Conservation (phyloP, 1,140 invertebrate species). For the Choristoneura fumiferana region DNA sequence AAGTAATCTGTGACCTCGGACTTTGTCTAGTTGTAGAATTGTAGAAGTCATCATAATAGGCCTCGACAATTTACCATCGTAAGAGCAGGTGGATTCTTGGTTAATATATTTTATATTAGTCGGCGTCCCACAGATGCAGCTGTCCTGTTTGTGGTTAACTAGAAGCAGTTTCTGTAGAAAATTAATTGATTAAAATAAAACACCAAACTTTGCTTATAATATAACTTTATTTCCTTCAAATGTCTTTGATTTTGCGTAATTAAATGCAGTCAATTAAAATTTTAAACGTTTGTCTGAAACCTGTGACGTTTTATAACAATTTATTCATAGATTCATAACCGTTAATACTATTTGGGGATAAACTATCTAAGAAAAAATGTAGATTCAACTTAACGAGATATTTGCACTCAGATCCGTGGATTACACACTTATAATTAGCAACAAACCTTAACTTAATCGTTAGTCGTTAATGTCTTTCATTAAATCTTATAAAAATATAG, state of each 20-base stretch:
- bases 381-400: background rate
- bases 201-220: background rate
- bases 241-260: slow-evolving; percentile 13
- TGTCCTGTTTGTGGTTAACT: too few species aligned
- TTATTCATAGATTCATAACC: background rate
- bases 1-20: too few species aligned
- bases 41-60: too few species aligned
- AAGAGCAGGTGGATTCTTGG: too few species aligned
- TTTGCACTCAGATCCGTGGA: background rate
- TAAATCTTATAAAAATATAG: slow-evolving; percentile 28
- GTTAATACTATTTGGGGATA: background rate
- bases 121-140: too few species aligned
- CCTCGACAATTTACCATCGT: too few species aligned
- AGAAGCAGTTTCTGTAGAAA: too few species aligned
- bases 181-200: too few species aligned
- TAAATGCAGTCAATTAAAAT: slow-evolving; percentile 17
- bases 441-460: slow-evolving; percentile 21
- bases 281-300: background rate
- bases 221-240: slow-evolving; percentile 11
- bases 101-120: too few species aligned
- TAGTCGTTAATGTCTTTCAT: slow-evolving; percentile 49
- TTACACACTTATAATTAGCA: background rate
- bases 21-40: too few species aligned
- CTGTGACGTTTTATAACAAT: background rate
- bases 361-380: background rate